Conservation (phyloP, 2,113 vertebrate species). For the Phylloscopus trochiloides region DNA sequence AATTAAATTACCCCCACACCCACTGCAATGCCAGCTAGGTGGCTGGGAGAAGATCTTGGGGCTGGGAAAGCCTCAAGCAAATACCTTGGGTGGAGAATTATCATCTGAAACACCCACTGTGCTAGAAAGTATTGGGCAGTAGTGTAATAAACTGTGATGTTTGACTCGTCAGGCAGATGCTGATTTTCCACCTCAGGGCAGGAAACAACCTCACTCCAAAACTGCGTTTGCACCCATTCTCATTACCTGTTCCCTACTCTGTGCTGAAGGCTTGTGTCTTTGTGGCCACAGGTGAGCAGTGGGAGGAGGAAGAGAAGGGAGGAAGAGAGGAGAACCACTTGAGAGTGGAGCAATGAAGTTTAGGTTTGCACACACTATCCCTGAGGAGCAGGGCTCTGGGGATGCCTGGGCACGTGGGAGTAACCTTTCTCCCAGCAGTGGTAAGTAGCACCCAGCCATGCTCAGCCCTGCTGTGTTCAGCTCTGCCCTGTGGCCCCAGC, state of each 20-base stretch:
- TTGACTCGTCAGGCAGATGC: neutral
- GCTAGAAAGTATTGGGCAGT: neutral
- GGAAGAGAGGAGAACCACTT: neutral
- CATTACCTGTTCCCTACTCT: neutral
- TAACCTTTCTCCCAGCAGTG: neutral
- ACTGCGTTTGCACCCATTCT: neutral
- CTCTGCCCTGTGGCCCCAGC: neutral
- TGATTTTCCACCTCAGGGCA: neutral
- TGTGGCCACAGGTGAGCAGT: neutral
- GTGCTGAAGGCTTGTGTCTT: neutral
- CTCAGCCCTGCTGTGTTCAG: neutral
- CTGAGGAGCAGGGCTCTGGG: neutral
- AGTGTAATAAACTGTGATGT: neutral
- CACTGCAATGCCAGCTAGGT: neutral
- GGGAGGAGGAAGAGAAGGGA: neutral
- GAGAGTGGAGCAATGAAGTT: neutral
- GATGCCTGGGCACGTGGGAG: rapidly evolving
- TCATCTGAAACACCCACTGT: neutral
- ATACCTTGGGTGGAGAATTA: neutral
- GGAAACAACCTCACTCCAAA: neutral
- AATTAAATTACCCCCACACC: neutral
- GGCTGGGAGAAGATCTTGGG: neutral
- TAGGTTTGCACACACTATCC: too few relatives aligned
- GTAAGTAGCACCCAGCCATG: rapidly evolving
- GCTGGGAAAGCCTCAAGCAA: neutral